These are phyloP conservation scores for Carollia perspicillata DNA, from an alignment of 2,113 vertebrate genomes.

Conservation along the genomic window DNA sequence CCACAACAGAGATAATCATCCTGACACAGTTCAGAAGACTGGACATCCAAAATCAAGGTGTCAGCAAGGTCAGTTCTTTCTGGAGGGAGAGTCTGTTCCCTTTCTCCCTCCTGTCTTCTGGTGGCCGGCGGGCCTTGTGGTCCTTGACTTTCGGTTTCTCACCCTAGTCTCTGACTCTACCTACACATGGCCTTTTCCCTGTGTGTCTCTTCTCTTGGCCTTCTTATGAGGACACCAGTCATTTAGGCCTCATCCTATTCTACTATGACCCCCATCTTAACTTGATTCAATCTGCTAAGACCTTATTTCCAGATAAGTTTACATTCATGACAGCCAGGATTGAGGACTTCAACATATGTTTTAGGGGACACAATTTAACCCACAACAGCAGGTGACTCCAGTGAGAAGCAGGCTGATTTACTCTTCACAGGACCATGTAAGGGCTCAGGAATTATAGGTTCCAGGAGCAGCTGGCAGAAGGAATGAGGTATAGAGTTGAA, in stretches of 20 bases:
- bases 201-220: background rate
- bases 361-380: background rate
- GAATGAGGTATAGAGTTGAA: background rate
- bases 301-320: background rate
- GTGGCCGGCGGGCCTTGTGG: fast-evolving
- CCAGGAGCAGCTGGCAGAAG: background rate
- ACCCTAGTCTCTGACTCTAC: fast-evolving
- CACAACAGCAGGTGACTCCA: background rate
- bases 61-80: background rate
- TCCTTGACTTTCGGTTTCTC: fast-evolving
- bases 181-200: background rate
- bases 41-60: background rate
- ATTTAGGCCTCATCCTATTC: background rate
- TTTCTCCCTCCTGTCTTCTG: background rate
- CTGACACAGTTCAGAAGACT: background rate
- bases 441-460: background rate
- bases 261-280: background rate
- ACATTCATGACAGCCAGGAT: background rate
- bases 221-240: background rate
- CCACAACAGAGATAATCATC: background rate
- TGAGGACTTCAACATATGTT: background rate
- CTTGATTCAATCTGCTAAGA: background rate
- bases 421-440: background rate
- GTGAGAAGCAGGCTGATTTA: background rate
- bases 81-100: background rate